Conservation (phyloP, 2,797 vertebrate genomes). For the Phrynocephalus forsythii region DNA sequence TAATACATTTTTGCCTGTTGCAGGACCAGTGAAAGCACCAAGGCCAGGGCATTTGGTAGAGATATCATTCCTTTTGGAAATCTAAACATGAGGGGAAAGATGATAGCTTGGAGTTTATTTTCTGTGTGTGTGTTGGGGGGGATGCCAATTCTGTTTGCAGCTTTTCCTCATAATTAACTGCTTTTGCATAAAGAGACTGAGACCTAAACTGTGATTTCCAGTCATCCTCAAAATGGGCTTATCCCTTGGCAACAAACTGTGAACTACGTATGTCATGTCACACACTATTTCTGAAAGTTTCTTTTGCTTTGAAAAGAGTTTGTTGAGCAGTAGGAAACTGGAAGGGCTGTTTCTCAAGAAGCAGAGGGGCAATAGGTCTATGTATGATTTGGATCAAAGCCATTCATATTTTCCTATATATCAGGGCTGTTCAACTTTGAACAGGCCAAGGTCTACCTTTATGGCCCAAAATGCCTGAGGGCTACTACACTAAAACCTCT, state of each 20-base stretch:
- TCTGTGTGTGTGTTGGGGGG: too few species aligned
- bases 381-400: background rate
- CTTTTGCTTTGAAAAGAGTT: background rate
- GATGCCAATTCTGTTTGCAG: too few species aligned
- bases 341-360: background rate
- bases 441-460: too few species aligned
- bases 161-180: too few species aligned
- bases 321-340: too few species aligned
- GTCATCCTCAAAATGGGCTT: background rate
- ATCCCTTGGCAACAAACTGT: too few species aligned
- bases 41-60: background rate
- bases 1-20: background rate
- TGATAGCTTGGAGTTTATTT: too few species aligned
- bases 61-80: background rate
- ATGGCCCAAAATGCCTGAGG: too few species aligned
- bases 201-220: background rate
- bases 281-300: background rate
- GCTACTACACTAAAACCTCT: too few species aligned
- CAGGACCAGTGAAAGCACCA: conserved; percentile 13
- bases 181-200: background rate
- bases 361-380: background rate
- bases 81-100: background rate
- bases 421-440: too few species aligned
- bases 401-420: background rate
- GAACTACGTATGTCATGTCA: too few species aligned